Conservation (phyloP, 2,113 vertebrate genomes). For the Notarius lentiginosus region DNA sequence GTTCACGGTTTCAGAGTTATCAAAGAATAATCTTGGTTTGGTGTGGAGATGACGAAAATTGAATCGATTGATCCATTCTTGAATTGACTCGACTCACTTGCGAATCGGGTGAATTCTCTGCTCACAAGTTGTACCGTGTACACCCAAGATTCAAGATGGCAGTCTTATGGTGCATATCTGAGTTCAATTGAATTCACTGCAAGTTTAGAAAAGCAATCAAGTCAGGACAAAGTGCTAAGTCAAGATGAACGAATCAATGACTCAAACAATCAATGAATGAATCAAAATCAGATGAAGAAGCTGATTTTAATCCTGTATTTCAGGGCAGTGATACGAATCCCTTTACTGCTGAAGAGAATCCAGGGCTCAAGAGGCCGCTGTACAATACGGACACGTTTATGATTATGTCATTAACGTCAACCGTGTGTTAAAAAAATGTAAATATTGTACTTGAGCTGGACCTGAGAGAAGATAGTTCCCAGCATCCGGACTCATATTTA, state of each 20-base stretch:
- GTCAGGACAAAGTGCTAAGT: neutral
- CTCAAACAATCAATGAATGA: neutral
- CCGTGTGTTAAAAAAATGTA: slow-evolving; percentile 51
- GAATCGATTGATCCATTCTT: neutral
- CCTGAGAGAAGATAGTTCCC: slow-evolving; percentile 17
- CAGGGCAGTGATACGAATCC: slow-evolving; percentile 26
- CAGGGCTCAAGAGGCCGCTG: slow-evolving; percentile 5
- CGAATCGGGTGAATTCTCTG: neutral
- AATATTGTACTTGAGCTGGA: slow-evolving; percentile 57
- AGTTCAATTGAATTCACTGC: neutral
- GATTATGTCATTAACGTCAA: slow-evolving; percentile 34
- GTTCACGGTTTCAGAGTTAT: neutral
- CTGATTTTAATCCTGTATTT: slow-evolving; percentile 23
- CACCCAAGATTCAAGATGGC: neutral
- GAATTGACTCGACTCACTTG: neutral
- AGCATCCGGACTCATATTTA: slow-evolving; percentile 34
- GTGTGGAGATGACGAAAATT: neutral
- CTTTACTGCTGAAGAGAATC: slow-evolving; percentile 36
- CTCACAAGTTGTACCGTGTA: neutral
- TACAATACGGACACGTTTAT: slow-evolving; percentile 41
- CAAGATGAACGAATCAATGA: neutral
- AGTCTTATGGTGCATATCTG: neutral
- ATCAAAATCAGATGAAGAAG: neutral
- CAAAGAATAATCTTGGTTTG: neutral
- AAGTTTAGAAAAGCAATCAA: neutral